These are phyloP conservation scores for Hermodice carunculata DNA, from an alignment of 2,888 invertebrate species.

Conservation along the genomic window DNA sequence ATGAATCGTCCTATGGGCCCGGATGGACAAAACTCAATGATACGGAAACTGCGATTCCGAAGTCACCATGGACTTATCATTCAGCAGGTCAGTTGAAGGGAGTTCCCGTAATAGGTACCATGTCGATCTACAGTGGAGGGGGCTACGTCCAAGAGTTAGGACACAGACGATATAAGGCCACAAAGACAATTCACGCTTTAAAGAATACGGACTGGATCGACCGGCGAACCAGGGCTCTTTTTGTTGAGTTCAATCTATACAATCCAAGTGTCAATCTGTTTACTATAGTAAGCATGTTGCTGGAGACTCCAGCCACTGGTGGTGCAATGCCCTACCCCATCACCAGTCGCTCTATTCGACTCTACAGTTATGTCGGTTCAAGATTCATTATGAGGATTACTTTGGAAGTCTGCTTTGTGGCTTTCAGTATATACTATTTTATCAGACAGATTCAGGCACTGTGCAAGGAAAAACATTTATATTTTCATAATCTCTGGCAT, in stretches of 20 bases:
- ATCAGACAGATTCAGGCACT: slow-evolving; percentile 11
- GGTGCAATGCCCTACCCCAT: slow-evolving; percentile 8
- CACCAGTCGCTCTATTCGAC: slow-evolving; percentile 19
- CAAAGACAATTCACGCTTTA: slow-evolving; percentile 16
- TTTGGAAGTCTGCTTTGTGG: slow-evolving; percentile 45
- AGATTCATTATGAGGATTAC: slow-evolving; percentile 41
- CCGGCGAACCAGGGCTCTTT: slow-evolving; percentile 32
- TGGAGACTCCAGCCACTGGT: slow-evolving; percentile 37
- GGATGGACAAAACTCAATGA: neutral
- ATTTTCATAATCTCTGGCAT: too few relatives aligned
- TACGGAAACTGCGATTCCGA: neutral
- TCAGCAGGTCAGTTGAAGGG: neutral
- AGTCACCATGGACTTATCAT: too few relatives aligned
- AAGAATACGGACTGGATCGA: slow-evolving; percentile 41
- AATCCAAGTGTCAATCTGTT: slow-evolving; percentile 41
- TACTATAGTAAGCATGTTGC: slow-evolving; percentile 26
- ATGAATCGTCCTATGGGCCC: slow-evolving; percentile 7
- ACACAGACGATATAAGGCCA: slow-evolving; percentile 11
- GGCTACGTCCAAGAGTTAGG: slow-evolving; percentile 41
- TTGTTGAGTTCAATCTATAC: slow-evolving; percentile 43
- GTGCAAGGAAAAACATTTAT: too few relatives aligned
- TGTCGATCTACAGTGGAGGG: slow-evolving; percentile 31
- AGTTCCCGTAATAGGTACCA: neutral
- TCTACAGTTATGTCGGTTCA: slow-evolving; percentile 35
- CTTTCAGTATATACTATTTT: slow-evolving; percentile 58